Conservation (phyloP, 2,797 vertebrate species). For the Tangara arthus region DNA sequence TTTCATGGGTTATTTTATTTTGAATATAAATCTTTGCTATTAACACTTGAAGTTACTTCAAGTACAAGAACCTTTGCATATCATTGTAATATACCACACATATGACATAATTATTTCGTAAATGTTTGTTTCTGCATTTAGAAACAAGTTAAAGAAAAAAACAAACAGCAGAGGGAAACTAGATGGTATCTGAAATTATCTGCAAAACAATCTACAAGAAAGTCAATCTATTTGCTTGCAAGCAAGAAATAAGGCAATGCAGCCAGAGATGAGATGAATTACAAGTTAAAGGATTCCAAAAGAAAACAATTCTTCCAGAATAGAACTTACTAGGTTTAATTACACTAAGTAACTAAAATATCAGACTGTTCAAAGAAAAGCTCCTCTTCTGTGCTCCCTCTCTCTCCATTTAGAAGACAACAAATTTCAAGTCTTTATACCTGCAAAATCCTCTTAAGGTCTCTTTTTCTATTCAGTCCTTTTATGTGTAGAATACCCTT, state of each 20-base stretch:
- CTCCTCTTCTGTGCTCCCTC: neutral
- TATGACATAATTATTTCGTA: neutral
- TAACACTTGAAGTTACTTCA: neutral
- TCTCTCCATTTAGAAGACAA: neutral
- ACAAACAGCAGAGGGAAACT: neutral
- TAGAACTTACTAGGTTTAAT: neutral
- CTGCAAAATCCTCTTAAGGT: neutral
- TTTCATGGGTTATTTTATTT: neutral
- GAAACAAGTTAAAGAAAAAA: slow-evolving; percentile 22
- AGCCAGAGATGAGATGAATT: neutral
- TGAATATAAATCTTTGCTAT: neutral
- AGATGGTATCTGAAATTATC: neutral
- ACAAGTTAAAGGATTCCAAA: neutral
- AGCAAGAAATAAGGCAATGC: neutral
- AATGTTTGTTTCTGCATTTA: neutral
- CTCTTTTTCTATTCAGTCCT: neutral
- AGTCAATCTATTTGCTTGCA: neutral
- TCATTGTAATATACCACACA: neutral
- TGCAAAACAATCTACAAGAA: neutral
- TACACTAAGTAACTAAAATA: neutral
- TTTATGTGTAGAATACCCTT: neutral
- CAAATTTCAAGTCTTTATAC: neutral
- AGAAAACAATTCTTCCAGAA: neutral
- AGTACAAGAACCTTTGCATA: neutral
- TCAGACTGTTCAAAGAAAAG: neutral